Percentiles rank a stretch among this genome's conserved stretches.
Evolutionary conservation across 2,113 vertebrate genomes (phyloP).

Genomic region (Sarotherodon lohbergeri): DNA sequence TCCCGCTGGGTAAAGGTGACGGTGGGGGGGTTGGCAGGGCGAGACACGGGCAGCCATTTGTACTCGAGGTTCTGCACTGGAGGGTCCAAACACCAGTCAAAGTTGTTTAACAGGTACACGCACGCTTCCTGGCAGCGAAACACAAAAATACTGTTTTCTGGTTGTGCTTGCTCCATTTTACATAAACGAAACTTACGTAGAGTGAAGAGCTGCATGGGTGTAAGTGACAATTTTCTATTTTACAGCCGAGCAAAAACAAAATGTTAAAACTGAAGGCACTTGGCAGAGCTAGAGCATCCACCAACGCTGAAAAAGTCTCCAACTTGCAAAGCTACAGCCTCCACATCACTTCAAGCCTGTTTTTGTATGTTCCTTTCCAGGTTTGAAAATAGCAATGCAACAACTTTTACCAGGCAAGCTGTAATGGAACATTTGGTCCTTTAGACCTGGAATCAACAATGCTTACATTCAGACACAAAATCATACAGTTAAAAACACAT

Average conservation of each 20-base stretch:
- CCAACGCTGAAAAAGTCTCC: background rate
- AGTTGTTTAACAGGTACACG: conserved; percentile 50
- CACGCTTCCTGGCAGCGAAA: conserved; percentile 39
- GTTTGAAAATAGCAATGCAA: conserved; percentile 8
- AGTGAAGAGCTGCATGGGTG: background rate
- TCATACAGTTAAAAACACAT: background rate
- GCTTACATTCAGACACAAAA: background rate
- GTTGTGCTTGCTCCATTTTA: background rate
- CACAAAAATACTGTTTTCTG: background rate
- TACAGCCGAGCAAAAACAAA: conserved; percentile 10
- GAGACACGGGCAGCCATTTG: conserved; percentile 68
- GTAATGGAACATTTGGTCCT: background rate
- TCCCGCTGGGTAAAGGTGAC: conserved; percentile 44
- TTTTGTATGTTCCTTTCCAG: background rate
- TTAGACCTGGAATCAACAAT: background rate
- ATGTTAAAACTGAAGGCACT: conserved; percentile 5
- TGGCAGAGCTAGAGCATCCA: conserved; percentile 10
- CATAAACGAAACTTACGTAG: background rate
- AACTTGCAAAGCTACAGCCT: conserved; percentile 28
- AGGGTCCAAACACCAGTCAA: conserved; percentile 59
- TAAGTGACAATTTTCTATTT: background rate
- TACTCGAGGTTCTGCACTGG: conserved; percentile 47
- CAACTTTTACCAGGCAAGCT: conserved; percentile 3
- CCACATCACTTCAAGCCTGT: background rate
- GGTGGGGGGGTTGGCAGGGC: conserved; percentile 23